Evolutionary conservation across 2,113 vertebrate species (phyloP).

Genomic region (Larimichthys crocea): DNA sequence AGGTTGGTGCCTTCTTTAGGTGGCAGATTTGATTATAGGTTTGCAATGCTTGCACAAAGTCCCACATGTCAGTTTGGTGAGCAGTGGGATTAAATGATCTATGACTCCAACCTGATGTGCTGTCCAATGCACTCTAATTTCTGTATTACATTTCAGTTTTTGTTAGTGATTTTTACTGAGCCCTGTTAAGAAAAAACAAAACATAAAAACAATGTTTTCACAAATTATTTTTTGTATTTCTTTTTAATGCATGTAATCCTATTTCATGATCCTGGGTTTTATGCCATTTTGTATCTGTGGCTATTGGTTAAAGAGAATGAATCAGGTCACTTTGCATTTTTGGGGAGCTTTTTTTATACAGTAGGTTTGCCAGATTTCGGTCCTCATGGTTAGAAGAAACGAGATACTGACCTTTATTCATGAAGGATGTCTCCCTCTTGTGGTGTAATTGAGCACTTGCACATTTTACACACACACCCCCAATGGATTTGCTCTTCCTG

Average conservation of each 20-base stretch:
- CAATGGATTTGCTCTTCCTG: background rate
- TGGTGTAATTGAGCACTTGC: slow-evolving; percentile 24
- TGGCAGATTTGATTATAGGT: slow-evolving; percentile 42
- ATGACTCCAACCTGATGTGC: slow-evolving; percentile 38
- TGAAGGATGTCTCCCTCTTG: slow-evolving; percentile 30
- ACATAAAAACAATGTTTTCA: slow-evolving; percentile 61
- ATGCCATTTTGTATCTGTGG: background rate
- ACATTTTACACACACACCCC: background rate
- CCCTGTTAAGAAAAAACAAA: slow-evolving; percentile 58
- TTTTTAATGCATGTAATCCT: background rate
- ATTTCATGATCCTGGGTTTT: slow-evolving; percentile 11
- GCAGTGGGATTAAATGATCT: slow-evolving; percentile 46
- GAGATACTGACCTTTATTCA: background rate
- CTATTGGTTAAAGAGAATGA: background rate
- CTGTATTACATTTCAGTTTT: slow-evolving; percentile 58
- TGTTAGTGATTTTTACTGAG: slow-evolving; percentile 69
- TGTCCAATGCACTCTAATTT: slow-evolving; percentile 44
- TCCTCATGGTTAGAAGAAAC: background rate
- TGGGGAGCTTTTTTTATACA: background rate
- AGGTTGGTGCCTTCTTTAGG: slow-evolving; percentile 59
- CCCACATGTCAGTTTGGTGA: slow-evolving; percentile 35
- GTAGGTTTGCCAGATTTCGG: background rate
- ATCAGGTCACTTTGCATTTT: no score
- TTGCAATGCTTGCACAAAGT: slow-evolving; percentile 68
- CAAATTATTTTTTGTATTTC: slow-evolving; percentile 43